phyloP scores from a whole-genome alignment of 2,113 vertebrate genomes.

The Myotis brandtii region DNA sequence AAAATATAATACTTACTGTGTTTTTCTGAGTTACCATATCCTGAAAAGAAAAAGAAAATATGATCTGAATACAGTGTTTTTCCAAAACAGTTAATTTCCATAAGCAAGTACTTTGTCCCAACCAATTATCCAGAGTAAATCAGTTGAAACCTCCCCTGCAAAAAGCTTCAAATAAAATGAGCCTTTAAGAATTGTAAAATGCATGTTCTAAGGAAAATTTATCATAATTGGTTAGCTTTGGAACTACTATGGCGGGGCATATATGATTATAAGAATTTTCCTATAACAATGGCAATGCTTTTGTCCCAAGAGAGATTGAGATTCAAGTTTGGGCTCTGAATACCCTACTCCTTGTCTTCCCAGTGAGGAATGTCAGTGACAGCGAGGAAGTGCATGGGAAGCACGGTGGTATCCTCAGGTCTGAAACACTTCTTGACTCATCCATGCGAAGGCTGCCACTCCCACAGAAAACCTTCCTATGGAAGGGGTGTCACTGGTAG shows the following conservation, averaged over 20 bases:
- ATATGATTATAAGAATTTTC: neutral
- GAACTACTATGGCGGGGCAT: neutral
- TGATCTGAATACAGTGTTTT: slow-evolving; percentile 14
- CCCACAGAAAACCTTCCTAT: neutral
- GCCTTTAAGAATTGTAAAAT: neutral
- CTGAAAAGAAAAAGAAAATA: slow-evolving; percentile 84
- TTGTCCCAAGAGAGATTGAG: neutral
- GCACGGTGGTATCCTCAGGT: neutral
- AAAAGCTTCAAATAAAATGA: neutral
- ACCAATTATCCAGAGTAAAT: neutral
- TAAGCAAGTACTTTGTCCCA: neutral
- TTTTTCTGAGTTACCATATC: slow-evolving; percentile 97
- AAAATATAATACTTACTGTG: slow-evolving; percentile 92
- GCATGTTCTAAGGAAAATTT: neutral
- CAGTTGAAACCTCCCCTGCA: neutral
- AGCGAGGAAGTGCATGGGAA: neutral
- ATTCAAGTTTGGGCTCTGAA: neutral
- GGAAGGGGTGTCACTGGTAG: neutral
- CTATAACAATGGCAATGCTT: neutral
- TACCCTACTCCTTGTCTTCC: neutral
- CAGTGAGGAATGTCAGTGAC: neutral
- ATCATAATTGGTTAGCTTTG: neutral
- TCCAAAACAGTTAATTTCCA: slow-evolving; percentile 17
- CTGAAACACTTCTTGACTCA: neutral
- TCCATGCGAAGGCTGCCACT: neutral